phyloP scores from a whole-genome alignment of 2,797 vertebrate species.

The Alectoris magna region DNA sequence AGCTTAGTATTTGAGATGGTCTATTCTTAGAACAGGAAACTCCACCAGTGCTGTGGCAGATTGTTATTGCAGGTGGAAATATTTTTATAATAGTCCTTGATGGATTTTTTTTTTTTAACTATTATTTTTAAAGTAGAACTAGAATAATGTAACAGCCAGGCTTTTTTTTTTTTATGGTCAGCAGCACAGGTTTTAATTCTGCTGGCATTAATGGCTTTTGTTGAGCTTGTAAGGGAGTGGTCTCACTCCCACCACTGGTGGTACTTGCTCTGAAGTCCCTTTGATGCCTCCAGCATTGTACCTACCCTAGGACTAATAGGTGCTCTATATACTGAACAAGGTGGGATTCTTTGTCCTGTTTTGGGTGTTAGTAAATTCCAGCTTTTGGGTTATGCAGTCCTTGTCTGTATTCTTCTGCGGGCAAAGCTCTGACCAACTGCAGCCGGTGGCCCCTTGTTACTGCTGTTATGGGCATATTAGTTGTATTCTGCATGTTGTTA shows the following conservation, averaged over 20 bases:
- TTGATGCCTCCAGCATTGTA: neutral
- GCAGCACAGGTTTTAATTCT: constrained; percentile 14
- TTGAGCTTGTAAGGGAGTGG: neutral
- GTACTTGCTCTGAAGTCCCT: neutral
- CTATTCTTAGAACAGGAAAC: constrained; percentile 68
- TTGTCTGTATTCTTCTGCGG: neutral
- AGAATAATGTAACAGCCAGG: constrained; percentile 22
- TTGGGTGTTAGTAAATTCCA: neutral
- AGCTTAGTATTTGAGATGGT: neutral
- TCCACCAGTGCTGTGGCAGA: constrained; percentile 57
- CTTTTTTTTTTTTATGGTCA: neutral
- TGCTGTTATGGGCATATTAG: neutral
- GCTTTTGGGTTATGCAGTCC: neutral
- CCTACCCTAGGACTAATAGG: accelerated
- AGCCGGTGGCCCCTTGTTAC: neutral
- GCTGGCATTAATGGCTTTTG: neutral
- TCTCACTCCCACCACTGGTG: neutral
- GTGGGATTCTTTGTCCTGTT: neutral
- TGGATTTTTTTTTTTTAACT: neutral
- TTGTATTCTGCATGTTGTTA: neutral
- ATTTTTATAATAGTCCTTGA: constrained; percentile 27
- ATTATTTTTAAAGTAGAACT: neutral
- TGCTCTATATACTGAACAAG: neutral
- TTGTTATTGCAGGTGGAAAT: constrained; percentile 65
- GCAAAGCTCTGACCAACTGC: neutral